Conservation (phyloP, 1,140 invertebrate species). For the Thaumetopoea pityocampa region DNA sequence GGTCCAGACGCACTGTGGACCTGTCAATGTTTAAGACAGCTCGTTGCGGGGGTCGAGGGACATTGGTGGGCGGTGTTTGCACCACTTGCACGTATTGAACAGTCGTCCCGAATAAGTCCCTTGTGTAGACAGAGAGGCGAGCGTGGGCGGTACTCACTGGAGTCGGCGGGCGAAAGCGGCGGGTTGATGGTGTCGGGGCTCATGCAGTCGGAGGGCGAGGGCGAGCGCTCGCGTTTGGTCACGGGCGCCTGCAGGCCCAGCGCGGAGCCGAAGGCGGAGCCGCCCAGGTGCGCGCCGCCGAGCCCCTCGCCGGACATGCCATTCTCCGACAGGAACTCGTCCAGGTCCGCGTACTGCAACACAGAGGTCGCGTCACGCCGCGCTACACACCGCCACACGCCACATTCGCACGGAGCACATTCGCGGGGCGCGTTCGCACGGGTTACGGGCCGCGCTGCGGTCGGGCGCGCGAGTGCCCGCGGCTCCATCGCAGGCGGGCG, state of each 20-base stretch:
- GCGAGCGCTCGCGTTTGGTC: constrained; percentile 87
- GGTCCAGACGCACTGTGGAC: no score
- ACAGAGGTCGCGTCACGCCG: constrained; percentile 21
- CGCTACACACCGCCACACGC: no score
- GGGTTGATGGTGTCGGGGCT: constrained; percentile 90
- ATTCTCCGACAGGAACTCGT: constrained; percentile 96
- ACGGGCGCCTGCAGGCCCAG: constrained; percentile 76
- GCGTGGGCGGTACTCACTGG: constrained; percentile 80
- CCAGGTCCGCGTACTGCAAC: constrained; percentile 95
- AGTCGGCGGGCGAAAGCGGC: constrained; percentile 87
- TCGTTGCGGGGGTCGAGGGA: no score
- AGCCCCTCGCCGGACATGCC: constrained; percentile 89
- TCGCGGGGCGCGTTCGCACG: background rate
- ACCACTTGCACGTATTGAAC: no score
- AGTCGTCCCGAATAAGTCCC: no score
- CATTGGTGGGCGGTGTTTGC: no score
- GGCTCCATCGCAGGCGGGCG: background rate
- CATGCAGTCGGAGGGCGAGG: constrained; percentile 89
- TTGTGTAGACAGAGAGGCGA: no score
- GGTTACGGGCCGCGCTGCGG: constrained; percentile 2
- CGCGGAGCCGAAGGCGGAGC: constrained; percentile 75
- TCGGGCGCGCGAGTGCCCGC: background rate
- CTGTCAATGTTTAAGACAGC: no score
- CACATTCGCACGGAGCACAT: constrained; percentile 2
- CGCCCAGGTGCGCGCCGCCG: constrained; percentile 78